Evolutionary conservation across 2,888 invertebrate genomes (phyloP).

Genomic region (Ferrisia virgata): DNA sequence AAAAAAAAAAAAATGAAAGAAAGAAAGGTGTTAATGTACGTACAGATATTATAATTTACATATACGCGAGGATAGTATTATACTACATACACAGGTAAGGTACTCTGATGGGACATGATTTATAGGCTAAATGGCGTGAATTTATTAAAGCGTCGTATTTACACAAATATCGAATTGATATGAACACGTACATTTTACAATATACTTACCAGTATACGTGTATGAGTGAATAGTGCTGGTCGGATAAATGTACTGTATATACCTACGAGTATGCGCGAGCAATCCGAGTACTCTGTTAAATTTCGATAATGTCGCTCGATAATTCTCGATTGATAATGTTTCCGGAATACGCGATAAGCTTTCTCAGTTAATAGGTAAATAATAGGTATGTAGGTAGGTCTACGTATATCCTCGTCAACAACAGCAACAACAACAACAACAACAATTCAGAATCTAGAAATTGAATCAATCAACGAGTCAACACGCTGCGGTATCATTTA

Average conservation of each 20-base stretch:
- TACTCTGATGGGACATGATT: constrained; percentile 9
- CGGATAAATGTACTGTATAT: not conserved
- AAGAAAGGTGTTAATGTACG: constrained; percentile 11
- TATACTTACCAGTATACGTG: too few relatives aligned
- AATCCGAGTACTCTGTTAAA: not conserved
- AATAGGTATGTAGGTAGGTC: too few relatives aligned
- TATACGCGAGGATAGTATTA: not conserved
- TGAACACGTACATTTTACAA: too few relatives aligned
- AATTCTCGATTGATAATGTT: not conserved
- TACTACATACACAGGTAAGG: not conserved
- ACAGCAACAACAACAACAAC: not conserved
- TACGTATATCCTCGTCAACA: not conserved
- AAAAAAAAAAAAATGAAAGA: not conserved
- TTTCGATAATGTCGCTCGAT: not conserved
- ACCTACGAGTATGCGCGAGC: not conserved
- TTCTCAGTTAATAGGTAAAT: too few relatives aligned
- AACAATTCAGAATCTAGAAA: not conserved
- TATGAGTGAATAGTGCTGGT: too few relatives aligned
- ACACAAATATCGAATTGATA: not conserved
- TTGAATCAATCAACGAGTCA: constrained; percentile 5
- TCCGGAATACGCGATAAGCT: not conserved
- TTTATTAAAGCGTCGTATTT: constrained; percentile 6
- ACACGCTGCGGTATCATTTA: not conserved
- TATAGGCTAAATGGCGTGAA: constrained; percentile 5
- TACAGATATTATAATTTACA: constrained; percentile 17